Conservation (phyloP, 2,113 vertebrate species). For the Hyperopisus bebe region DNA sequence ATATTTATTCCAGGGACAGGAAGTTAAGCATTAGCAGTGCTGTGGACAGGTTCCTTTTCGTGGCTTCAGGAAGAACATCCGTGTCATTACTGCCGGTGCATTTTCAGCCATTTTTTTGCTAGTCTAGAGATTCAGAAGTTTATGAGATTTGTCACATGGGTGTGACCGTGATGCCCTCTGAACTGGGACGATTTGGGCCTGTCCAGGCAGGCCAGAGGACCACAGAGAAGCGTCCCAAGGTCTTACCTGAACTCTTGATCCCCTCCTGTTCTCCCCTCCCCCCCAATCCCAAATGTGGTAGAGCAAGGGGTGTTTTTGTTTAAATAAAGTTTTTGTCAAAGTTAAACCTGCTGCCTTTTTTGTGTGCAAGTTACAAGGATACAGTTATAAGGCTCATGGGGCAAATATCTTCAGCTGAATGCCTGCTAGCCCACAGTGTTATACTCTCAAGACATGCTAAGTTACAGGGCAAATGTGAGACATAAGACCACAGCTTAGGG, state of each 20-base stretch:
- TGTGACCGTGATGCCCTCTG: not conserved
- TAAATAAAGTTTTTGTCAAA: conserved; percentile 5
- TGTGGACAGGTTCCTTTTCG: not conserved
- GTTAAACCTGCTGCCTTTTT: not conserved
- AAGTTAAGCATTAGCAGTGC: not conserved
- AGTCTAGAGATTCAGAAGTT: not conserved
- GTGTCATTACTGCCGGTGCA: not conserved
- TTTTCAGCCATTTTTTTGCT: not conserved
- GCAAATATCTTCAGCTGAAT: not conserved
- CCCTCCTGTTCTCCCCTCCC: not conserved
- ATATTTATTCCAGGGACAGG: not conserved
- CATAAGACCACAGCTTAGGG: not conserved
- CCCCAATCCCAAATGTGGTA: not conserved
- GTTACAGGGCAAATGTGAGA: too few relatives aligned
- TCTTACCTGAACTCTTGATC: not conserved
- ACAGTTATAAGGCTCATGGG: not conserved
- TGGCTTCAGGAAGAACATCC: not conserved
- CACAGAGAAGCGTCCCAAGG: not conserved
- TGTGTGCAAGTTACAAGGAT: not conserved
- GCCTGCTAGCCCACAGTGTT: not conserved
- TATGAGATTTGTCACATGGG: not conserved
- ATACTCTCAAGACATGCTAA: not conserved
- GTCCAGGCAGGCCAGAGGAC: not conserved
- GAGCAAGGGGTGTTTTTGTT: not conserved
- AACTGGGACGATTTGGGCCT: not conserved